A percentile compares a stretch with the other conserved stretches of the same genome.
Conservation (phyloP, 2,888 invertebrate species). For the Lacanobia wlatinum region DNA sequence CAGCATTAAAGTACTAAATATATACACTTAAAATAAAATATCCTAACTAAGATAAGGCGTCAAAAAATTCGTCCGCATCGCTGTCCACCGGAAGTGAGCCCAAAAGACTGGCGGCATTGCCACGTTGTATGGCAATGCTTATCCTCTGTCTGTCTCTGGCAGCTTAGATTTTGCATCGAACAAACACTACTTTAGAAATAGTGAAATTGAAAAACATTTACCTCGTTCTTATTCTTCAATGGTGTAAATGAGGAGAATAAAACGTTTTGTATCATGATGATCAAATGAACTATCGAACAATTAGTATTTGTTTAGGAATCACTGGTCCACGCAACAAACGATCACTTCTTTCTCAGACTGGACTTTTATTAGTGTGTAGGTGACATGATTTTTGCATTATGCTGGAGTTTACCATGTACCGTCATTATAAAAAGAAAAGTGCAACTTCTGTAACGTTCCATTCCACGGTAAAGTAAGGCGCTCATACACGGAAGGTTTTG, state of each 20-base stretch:
- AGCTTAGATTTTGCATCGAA: not conserved
- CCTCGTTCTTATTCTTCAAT: conserved; percentile 76
- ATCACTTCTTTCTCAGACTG: conserved; percentile 34
- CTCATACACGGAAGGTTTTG: no score
- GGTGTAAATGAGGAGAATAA: conserved; percentile 74
- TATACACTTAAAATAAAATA: no score
- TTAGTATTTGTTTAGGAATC: conserved; percentile 18
- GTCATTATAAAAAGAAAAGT: not conserved
- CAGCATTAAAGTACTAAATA: no score
- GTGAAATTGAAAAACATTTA: conserved; percentile 53
- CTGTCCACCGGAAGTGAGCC: no score
- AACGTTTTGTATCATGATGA: conserved; percentile 78
- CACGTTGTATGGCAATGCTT: no score
- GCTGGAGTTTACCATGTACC: conserved; percentile 28
- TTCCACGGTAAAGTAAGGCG: not conserved
- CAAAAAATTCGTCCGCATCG: no score
- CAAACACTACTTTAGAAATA: not conserved
- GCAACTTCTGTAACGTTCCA: not conserved
- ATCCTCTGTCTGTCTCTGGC: no score
- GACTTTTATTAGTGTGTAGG: not conserved
- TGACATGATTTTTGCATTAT: conserved; percentile 10
- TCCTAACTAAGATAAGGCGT: no score
- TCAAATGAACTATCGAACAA: conserved; percentile 11
- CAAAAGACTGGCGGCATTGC: no score
- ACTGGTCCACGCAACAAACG: conserved; percentile 33